Evolutionary conservation across 2,797 vertebrate genomes (phyloP), one percentile per base, ranked within the genome.

Genomic region (Gadopsis marmoratus): DNA sequence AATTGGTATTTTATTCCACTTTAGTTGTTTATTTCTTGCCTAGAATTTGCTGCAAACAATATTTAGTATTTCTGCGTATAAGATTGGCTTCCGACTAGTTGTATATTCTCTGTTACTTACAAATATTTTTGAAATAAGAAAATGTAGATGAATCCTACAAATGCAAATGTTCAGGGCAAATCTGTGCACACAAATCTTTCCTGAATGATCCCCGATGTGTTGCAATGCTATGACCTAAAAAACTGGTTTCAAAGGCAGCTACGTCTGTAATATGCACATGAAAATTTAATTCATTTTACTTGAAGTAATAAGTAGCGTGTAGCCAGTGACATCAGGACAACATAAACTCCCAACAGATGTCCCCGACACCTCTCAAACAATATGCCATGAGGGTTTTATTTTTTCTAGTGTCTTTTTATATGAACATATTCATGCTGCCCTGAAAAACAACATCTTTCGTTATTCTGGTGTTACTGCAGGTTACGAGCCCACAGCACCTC

Each of bases 401-500:
- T 54, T 16, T 39, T 67, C 5, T 26, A 17, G 16, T 47, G 13
- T 72, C 43, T 45, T 35, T 6, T n/a, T n/a, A 47, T 58, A 47
- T 47, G 3, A 78, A 47, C 26, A 12, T 33, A 19, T 56, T 64
- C 6, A 43, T 37, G 23, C 54, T 61, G 50, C 61, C 17, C 17
- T 50, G 35, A 29, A 56, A 39, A 76, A 45, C 63, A 59, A 21
- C 54, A 51, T 66, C 3, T 70, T 26, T 63, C 51, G 35, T 80
- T 55, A 17, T 64, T 77, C 1, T 84, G 60, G 3, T 88, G 37
- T 82, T 67, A 3, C 54, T 69, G 61, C 91, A 99, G 98, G 97
- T 85, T 99, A 99, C 74, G 98, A 99, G 83, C 93, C 97, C 76
- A 88, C 97, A 1, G 93, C 97, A 58, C 96, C 96, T 91, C 97